Conservation (phyloP, 2,113 vertebrate species). For the Ancistrus triradiatus region DNA sequence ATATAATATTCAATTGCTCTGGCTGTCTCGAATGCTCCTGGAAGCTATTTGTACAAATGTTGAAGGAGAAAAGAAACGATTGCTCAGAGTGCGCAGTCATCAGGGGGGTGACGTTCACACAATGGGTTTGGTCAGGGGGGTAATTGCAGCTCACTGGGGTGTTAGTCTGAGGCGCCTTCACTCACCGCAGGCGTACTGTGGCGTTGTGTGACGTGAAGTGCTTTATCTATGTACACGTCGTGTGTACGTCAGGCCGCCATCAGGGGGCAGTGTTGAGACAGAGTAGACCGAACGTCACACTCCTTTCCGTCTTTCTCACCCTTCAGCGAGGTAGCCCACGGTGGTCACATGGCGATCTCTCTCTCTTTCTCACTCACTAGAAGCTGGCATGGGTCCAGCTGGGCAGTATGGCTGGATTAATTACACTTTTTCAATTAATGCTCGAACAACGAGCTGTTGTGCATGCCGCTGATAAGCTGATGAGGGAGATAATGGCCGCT, state of each 20-base stretch:
- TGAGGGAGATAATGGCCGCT: constrained; percentile 33
- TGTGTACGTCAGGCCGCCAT: constrained; percentile 40
- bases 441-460: constrained; percentile 73
- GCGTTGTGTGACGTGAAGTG: neutral
- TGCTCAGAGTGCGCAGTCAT: constrained; percentile 43
- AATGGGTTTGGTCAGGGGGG: constrained; percentile 43
- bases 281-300: constrained; percentile 24
- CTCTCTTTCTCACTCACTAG: constrained; percentile 30
- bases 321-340: constrained; percentile 1
- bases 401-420: constrained; percentile 71
- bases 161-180: constrained; percentile 41
- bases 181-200: constrained; percentile 20
- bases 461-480: constrained; percentile 67
- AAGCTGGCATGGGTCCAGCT: constrained; percentile 67
- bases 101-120: constrained; percentile 40
- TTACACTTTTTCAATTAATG: constrained; percentile 82
- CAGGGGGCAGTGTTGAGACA: constrained; percentile 76
- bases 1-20: too few species aligned
- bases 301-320: constrained; percentile 19
- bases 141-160: constrained; percentile 47
- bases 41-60: constrained; percentile 46
- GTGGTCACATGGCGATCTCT: neutral
- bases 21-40: constrained; percentile 29
- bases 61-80: constrained; percentile 47
- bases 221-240: neutral